Evolutionary conservation across 2,113 vertebrate genomes (phyloP).

Genomic region (Ia io): DNA sequence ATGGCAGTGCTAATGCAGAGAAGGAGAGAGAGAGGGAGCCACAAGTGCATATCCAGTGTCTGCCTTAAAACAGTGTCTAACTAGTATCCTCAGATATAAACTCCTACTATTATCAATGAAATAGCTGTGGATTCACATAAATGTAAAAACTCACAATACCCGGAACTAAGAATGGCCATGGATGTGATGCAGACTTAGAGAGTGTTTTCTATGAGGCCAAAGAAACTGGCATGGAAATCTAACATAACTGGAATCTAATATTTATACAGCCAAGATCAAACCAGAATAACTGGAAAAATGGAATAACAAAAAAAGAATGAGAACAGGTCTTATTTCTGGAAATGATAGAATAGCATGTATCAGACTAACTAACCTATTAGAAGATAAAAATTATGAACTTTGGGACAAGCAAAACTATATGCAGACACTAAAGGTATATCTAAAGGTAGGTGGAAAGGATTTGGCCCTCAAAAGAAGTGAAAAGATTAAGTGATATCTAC

Average conservation of each 20-base stretch:
- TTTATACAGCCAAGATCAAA: neutral
- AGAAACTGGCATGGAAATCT: neutral
- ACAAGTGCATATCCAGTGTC: neutral
- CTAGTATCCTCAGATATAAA: neutral
- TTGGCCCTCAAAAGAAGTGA: neutral
- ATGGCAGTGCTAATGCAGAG: conserved; percentile 50
- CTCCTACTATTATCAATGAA: neutral
- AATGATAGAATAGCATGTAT: neutral
- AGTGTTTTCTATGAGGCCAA: neutral
- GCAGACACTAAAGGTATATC: neutral
- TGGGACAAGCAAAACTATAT: neutral
- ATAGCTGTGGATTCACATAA: neutral
- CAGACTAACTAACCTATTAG: neutral
- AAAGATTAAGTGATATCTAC: too few species aligned
- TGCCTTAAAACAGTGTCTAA: neutral
- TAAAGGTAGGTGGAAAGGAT: neutral
- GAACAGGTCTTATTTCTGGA: neutral
- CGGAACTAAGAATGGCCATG: accelerated
- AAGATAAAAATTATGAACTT: neutral
- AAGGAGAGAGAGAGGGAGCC: conserved; percentile 11
- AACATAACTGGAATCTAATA: neutral
- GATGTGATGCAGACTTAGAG: neutral
- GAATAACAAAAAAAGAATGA: neutral
- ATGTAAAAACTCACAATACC: neutral
- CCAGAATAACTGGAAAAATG: neutral